phyloP scores from a whole-genome alignment of 1,140 invertebrate species.

The Vollenhovia emeryi region DNA sequence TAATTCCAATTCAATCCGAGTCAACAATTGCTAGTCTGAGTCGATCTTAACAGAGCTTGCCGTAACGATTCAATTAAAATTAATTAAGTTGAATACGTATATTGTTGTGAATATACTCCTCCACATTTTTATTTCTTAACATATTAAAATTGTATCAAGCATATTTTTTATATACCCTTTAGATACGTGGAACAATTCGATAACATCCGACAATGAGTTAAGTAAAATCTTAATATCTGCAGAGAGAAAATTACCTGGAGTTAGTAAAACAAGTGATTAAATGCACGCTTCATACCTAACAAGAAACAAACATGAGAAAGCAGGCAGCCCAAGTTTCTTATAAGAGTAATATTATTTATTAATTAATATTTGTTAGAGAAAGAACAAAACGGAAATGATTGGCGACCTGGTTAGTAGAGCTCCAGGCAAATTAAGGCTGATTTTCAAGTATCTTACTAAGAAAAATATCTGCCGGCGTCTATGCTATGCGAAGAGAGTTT shows the following conservation, averaged over 20 bases:
- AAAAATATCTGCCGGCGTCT: neutral
- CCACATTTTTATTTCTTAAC: too few relatives aligned
- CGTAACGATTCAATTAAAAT: neutral
- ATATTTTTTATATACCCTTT: neutral
- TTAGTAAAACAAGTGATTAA: neutral
- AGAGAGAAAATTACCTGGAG: neutral
- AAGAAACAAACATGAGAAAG: neutral
- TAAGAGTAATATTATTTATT: too few relatives aligned
- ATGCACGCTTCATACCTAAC: neutral
- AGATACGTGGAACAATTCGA: neutral
- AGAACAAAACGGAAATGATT: neutral
- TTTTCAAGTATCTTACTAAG: neutral
- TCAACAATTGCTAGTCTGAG: too few relatives aligned
- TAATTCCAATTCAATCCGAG: too few relatives aligned
- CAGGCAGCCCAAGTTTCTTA: neutral
- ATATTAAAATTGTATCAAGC: neutral
- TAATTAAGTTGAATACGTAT: neutral
- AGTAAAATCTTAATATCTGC: neutral
- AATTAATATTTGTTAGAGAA: conserved; percentile 3
- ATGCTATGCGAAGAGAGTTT: too few relatives aligned
- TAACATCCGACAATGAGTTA: too few relatives aligned
- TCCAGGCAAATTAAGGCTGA: too few relatives aligned
- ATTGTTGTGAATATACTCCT: neutral
- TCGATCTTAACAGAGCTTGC: too few relatives aligned
- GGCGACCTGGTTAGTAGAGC: neutral